These are phyloP conservation scores for Melikaiella ostensackeni DNA, from an alignment of 2,888 invertebrate genomes.

Conservation along the genomic window DNA sequence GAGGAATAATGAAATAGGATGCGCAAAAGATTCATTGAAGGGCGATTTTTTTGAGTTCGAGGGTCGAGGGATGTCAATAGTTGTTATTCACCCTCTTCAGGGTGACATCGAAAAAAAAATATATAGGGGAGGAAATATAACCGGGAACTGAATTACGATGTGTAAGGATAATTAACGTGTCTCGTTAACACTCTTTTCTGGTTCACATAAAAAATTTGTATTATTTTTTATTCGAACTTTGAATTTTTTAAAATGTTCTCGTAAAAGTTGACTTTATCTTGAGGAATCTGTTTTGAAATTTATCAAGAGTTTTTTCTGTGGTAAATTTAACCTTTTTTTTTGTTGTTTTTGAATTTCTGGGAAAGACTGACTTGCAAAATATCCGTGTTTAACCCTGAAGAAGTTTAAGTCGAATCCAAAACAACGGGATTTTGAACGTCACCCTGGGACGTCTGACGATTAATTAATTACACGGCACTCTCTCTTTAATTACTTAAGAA, in stretches of 20 bases:
- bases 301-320: background rate
- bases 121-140: slow-evolving; percentile 12
- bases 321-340: background rate
- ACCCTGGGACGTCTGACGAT: slow-evolving; percentile 58
- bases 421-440: slow-evolving; percentile 44
- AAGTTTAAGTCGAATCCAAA: slow-evolving; percentile 19
- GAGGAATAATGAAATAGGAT: slow-evolving; percentile 10
- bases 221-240: background rate
- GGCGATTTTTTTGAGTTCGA: slow-evolving; percentile 34
- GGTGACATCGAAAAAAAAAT: background rate
- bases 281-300: no score
- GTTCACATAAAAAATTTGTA: background rate
- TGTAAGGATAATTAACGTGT: slow-evolving; percentile 26
- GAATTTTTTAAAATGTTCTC: no score
- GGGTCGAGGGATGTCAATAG: slow-evolving; percentile 30
- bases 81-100: slow-evolving; percentile 37
- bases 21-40: background rate
- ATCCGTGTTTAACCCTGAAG: background rate
- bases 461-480: slow-evolving; percentile 62
- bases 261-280: no score
- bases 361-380: slow-evolving; percentile 34
- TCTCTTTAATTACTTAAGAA: slow-evolving; percentile 65
- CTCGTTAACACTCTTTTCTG: slow-evolving; percentile 4
- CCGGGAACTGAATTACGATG: slow-evolving; percentile 1
- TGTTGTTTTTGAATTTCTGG: background rate